phyloP scores from a whole-genome alignment of 2,888 invertebrate species.

The Desoria tigrina region DNA sequence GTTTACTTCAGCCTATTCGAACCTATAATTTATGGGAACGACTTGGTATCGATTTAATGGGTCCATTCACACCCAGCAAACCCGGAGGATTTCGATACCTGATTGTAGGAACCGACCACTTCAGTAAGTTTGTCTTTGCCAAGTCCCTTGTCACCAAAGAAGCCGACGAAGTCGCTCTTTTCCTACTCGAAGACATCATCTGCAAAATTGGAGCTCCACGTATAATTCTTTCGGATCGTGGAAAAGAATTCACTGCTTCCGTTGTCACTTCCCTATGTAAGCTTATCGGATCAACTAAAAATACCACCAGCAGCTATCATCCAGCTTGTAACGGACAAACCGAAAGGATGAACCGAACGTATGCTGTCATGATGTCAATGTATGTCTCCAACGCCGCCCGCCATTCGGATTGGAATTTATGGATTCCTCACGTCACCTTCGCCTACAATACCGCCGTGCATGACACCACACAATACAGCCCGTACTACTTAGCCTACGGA shows the following conservation, averaged over 20 bases:
- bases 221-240: too few relatives aligned
- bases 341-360: conserved; percentile 45
- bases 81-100: not conserved
- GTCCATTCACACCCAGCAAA: not conserved
- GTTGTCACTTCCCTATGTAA: too few relatives aligned
- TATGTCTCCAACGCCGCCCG: conserved; percentile 28
- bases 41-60: not conserved
- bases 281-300: too few relatives aligned
- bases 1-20: not conserved
- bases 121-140: not conserved
- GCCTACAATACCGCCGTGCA: conserved; percentile 44
- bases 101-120: not conserved
- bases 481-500: conserved; percentile 46
- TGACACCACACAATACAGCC: conserved; percentile 33
- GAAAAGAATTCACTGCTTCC: too few relatives aligned
- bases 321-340: conserved; percentile 46
- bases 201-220: too few relatives aligned
- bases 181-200: too few relatives aligned
- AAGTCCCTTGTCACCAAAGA: not conserved
- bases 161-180: not conserved
- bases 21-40: not conserved
- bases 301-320: too few relatives aligned
- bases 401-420: conserved; percentile 46
- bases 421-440: conserved; percentile 28
- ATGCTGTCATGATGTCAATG: too few relatives aligned